These are phyloP conservation scores for Puntigrus tetrazona DNA, from an alignment of 2,113 vertebrate genomes.

Conservation along the genomic window DNA sequence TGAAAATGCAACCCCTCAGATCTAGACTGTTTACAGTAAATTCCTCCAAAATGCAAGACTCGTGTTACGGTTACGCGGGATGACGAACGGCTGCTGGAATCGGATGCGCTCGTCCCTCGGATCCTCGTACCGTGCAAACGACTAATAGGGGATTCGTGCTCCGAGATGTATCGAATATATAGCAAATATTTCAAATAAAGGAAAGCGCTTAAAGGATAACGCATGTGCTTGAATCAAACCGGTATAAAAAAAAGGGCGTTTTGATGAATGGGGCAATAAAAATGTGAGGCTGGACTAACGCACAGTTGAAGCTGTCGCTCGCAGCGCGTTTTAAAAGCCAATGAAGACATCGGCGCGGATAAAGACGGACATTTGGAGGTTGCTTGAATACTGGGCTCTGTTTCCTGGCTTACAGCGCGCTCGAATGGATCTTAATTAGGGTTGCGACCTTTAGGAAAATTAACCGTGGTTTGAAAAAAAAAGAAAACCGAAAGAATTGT, in stretches of 20 bases:
- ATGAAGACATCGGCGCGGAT: background rate
- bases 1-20: background rate
- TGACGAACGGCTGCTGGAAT: background rate
- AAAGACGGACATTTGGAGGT: background rate
- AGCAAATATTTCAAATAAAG: background rate
- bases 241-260: background rate
- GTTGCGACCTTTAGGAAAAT: too few species aligned
- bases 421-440: too few species aligned
- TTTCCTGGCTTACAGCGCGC: background rate
- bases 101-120: background rate
- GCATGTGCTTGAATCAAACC: background rate
- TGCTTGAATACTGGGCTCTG: background rate
- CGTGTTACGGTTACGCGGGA: background rate
- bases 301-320: background rate
- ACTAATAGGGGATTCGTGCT: background rate
- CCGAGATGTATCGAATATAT: background rate
- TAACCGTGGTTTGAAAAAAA: too few species aligned
- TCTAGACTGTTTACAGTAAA: background rate
- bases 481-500: too few species aligned
- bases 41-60: constrained; percentile 1
- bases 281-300: background rate
- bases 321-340: background rate
- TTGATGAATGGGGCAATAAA: background rate
- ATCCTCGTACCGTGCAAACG: background rate
- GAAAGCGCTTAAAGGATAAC: background rate